Base-by-base conservation (phyloP, 2,113 vertebrate species). In the Etia nguti region DNA sequence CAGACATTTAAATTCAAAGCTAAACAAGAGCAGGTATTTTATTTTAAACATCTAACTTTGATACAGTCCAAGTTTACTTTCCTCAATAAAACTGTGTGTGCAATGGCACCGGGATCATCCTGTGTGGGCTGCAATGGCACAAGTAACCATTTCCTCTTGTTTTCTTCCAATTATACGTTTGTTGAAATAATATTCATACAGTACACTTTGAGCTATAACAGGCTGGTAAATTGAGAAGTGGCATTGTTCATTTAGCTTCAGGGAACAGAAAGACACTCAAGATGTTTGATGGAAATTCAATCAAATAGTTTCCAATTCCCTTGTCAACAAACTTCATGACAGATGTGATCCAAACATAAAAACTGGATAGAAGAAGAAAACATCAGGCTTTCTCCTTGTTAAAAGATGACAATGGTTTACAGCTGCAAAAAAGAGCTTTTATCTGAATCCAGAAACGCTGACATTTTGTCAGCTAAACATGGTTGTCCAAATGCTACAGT, bases 251-350 rank as follows among this genome's bases (percentile, higher is more conserved):
- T n/a, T 18, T 84, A 29, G 16, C 46, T 86, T 86, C 41, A 18
- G 24, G 24, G 34, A 62, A 88, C 70, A 89, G 85, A 43, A 86
- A 59, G 68, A 60, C 79, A 86, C 54, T 68, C 62, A 34, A 36
- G 70, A 87, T 16, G 50, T 85, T 88, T 68, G 10, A 80, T 89
- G 93, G 91, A 91, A 93, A 91, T 91, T 90, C 80, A 83, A 86
- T 87, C 70, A 87, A 92, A 84, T 80, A 48, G 70, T 86, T 79
- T 90, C 82, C 79, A 81, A 80, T 81, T 84, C 16, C 80, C 83
- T 62, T 31, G 89, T 88, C 88, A 87, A 92, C 86, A 86, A 83
- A 31, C 18, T 16, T 18, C 31, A 48, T 88, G 91, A 94, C 86
- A 91, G 77, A 90, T 89, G 86, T 73, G 79, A 93, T 77, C 55